phyloP scores from a whole-genome alignment of 2,113 vertebrate species.

The Hoplias malabaricus region DNA sequence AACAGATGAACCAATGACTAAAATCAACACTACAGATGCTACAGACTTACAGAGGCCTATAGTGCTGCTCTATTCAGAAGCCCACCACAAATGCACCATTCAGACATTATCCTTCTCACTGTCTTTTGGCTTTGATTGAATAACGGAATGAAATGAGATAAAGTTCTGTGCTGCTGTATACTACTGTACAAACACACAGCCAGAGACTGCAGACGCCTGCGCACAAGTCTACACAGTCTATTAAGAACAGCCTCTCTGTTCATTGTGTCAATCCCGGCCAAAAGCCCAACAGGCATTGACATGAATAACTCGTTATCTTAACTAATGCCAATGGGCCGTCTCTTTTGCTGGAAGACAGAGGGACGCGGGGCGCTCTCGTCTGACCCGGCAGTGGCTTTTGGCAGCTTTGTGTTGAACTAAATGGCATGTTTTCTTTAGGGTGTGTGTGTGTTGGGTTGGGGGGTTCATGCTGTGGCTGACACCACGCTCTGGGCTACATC shows the following conservation, averaged over 20 bases:
- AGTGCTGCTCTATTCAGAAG: not conserved
- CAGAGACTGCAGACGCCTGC: not conserved
- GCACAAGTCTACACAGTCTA: not conserved
- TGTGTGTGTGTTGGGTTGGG: constrained; percentile 5
- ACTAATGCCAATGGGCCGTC: not conserved
- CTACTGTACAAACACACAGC: not conserved
- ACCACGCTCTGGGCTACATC: constrained; percentile 37
- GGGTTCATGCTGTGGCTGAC: constrained; percentile 31
- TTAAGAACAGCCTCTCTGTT: not conserved
- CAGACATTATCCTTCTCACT: not conserved
- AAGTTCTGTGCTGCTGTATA: not conserved
- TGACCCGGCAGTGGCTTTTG: not conserved
- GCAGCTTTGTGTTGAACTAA: constrained; percentile 28
- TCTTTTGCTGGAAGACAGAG: not conserved
- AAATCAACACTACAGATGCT: not conserved
- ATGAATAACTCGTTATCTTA: constrained; percentile 14
- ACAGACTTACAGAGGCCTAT: not conserved
- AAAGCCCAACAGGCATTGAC: not conserved
- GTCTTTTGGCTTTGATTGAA: not conserved
- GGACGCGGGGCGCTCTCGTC: not conserved
- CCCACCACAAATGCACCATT: not conserved
- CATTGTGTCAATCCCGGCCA: not conserved
- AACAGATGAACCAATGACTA: too few species aligned
- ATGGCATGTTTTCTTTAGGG: constrained; percentile 14
- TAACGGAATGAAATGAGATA: not conserved